These are phyloP conservation scores for Neotoxoptera formosana DNA, from an alignment of 1,140 invertebrate genomes.

Conservation along the genomic window DNA sequence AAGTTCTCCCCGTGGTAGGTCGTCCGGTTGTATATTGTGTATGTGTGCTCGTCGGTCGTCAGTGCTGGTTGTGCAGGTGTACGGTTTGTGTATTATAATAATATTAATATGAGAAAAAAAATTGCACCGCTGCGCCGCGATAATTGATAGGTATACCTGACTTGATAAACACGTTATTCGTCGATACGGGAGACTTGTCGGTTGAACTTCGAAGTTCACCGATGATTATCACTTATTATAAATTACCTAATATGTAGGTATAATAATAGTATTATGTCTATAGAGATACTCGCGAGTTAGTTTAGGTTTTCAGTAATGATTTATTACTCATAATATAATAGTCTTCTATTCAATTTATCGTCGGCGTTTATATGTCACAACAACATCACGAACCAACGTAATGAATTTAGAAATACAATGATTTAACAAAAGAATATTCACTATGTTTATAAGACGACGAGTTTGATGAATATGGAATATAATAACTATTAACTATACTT, in stretches of 20 bases:
- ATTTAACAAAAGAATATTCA: neutral
- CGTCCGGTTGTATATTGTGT: neutral
- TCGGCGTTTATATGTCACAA: neutral
- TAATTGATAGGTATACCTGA: neutral
- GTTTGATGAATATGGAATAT: neutral
- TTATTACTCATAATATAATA: slow-evolving; percentile 12
- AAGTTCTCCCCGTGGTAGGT: neutral
- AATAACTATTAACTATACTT: neutral
- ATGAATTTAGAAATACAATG: neutral
- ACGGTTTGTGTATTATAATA: slow-evolving; percentile 12
- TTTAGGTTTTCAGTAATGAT: slow-evolving; percentile 3
- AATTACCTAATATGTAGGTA: neutral
- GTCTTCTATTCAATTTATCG: slow-evolving; percentile 11
- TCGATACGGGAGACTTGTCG: neutral
- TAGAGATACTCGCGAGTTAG: neutral
- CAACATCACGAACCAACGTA: neutral
- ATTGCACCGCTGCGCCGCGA: neutral
- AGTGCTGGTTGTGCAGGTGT: neutral
- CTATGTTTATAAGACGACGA: neutral
- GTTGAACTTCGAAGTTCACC: neutral
- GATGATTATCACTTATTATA: neutral
- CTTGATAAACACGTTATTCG: neutral
- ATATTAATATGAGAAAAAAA: slow-evolving; percentile 1
- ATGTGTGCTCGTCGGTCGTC: neutral
- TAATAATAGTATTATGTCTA: neutral